These are phyloP conservation scores for Chaetophractus vellerosus DNA, from an alignment of 2,797 vertebrate genomes.

Conservation along the genomic window DNA sequence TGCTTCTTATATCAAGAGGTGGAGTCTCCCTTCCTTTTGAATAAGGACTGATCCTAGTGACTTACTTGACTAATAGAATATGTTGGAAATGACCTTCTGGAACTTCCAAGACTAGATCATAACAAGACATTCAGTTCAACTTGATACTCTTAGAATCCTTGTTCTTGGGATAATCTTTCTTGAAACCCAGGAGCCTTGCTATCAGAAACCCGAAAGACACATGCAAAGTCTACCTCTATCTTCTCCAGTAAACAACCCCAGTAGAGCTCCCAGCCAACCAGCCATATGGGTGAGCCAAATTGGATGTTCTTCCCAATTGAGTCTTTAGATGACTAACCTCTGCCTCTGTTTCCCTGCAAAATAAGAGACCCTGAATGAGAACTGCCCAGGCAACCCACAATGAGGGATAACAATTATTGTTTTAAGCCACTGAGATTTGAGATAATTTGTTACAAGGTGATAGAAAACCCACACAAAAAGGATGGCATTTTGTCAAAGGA, in stretches of 20 bases:
- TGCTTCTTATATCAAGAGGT: not conserved
- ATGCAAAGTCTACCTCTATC: not conserved
- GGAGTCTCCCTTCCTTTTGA: too few species aligned
- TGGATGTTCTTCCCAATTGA: not conserved
- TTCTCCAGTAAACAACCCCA: not conserved
- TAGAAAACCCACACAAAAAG: not conserved
- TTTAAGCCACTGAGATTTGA: too few species aligned
- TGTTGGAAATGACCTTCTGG: too few species aligned
- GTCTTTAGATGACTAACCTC: not conserved
- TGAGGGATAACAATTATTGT: not conserved
- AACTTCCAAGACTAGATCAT: not conserved
- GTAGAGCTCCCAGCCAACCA: not conserved
- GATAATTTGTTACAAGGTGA: not conserved
- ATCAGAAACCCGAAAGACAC: not conserved
- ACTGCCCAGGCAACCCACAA: not conserved
- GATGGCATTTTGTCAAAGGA: slow-evolving; percentile 34
- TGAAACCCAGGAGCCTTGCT: not conserved
- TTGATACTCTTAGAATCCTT: not conserved
- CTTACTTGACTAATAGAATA: not conserved
- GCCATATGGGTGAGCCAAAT: not conserved
- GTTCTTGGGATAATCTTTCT: not conserved
- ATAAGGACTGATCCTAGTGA: not conserved
- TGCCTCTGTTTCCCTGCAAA: not conserved
- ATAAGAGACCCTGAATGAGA: not conserved
- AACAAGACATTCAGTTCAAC: not conserved